Conservation (phyloP, 2,113 vertebrate genomes). For the Tragelaphus imberbis region DNA sequence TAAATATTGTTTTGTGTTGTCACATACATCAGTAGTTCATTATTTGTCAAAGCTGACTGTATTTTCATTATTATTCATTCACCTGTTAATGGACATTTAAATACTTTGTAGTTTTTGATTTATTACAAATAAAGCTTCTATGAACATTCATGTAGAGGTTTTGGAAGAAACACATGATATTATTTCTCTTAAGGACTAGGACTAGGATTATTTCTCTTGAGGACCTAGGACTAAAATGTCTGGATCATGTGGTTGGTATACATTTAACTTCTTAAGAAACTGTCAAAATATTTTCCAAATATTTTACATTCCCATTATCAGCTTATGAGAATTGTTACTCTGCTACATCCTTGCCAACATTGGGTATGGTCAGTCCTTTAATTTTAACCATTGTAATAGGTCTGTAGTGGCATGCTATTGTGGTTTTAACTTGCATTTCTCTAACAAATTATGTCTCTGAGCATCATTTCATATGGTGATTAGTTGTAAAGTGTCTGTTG, state of each 20-base stretch:
- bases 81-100: neutral
- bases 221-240: neutral
- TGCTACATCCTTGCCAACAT: neutral
- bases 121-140: neutral
- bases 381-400: neutral
- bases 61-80: neutral
- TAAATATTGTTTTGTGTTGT: neutral
- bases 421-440: neutral
- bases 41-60: neutral
- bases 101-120: neutral
- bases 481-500: neutral
- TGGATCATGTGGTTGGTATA: neutral
- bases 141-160: neutral
- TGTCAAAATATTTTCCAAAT: neutral
- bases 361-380: neutral
- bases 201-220: neutral
- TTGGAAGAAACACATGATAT: neutral
- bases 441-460: neutral
- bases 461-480: neutral
- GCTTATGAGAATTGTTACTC: neutral
- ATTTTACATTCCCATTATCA: neutral
- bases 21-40: neutral
- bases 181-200: neutral
- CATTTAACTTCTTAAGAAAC: conserved; percentile 17
- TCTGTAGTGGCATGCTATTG: fast-evolving